Evolutionary conservation across 2,797 vertebrate genomes (phyloP), one percentile per base, ranked within the genome.

Genomic region (Cynodonichthys magdalenae): DNA sequence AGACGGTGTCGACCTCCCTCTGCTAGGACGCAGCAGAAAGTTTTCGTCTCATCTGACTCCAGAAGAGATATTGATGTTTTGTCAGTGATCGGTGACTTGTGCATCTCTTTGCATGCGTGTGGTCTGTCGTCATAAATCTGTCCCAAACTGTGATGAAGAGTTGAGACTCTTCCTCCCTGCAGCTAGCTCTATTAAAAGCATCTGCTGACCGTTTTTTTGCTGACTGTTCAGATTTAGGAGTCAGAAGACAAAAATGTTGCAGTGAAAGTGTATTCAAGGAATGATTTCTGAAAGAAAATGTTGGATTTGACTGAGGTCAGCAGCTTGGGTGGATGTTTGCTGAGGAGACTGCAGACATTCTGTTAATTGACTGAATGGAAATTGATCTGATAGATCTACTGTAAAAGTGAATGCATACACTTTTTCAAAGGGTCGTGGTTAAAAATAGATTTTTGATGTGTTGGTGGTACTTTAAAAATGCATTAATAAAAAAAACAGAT

Each of bases 121-220:
- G 69, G 67, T 77, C 65, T 68, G 45, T 10, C 48, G 52, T 76
- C 55, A 29, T 70, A 52, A 74, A 72, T 70, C 46, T 58, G 48
- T 31, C 27, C 53, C 6, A 15, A 74, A 64, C 63, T 59, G 48
- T n/a, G 72, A 48, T 57, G 44, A 67, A 57, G 61, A 52, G 57
- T 61, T 19, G 6, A 62, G 55, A 19, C 42, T 39, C 5, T 59
- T 65, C 45, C 39, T 61, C 50, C 56, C 31, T 20, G 24, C 50
- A 62, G 20, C 41, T n/a, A 27, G n/a, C 18, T 29, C 36, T 67
- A 75, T 68, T 65, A 60, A 75, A 78, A 75, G 55, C 24, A 10
- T 69, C 59, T 72, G 29, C 44, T 67, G 45, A 58, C 49, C 3
- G 11, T 14, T 55, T 58, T n/a, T 12, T 19, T 44, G 46, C 53